Conservation (phyloP, 1,140 invertebrate genomes). For the Mamestra configurata region DNA sequence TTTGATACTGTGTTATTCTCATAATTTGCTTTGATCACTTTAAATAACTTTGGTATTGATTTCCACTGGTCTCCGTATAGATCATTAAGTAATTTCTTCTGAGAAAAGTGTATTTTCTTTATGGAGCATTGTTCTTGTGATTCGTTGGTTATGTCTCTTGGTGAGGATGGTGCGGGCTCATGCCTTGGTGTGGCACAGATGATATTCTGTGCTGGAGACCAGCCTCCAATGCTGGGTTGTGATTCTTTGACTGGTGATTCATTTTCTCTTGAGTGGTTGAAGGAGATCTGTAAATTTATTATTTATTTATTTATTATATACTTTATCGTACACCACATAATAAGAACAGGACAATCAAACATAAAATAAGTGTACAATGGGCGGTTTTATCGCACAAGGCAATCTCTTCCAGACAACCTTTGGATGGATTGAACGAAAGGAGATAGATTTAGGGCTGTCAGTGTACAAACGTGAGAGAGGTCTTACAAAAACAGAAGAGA, state of each 20-base stretch:
- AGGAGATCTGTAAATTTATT: conserved; percentile 72
- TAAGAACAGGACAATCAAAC: too few relatives aligned
- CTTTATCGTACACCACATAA: too few relatives aligned
- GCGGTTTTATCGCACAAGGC: too few relatives aligned
- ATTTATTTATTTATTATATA: too few relatives aligned
- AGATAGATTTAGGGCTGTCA: too few relatives aligned
- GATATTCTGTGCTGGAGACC: conserved; percentile 82
- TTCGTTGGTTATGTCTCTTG: conserved; percentile 74
- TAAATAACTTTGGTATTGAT: conserved; percentile 77
- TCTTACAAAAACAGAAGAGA: too few relatives aligned
- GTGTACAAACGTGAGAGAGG: too few relatives aligned
- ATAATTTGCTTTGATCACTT: conserved; percentile 68
- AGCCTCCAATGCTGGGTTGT: conserved; percentile 75
- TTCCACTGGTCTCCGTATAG: conserved; percentile 83
- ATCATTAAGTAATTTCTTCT: conserved; percentile 79
- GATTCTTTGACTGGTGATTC: conserved; percentile 61
- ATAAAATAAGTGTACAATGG: too few relatives aligned
- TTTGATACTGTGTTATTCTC: conserved; percentile 72
- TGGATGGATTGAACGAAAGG: too few relatives aligned
- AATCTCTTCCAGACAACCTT: too few relatives aligned
- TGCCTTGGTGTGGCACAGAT: conserved; percentile 75
- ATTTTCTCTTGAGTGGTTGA: conserved; percentile 67
- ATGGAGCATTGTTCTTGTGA: conserved; percentile 78
- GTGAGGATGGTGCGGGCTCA: conserved; percentile 72
- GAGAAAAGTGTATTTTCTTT: conserved; percentile 77